Percentiles rank a stretch among this genome's conserved stretches.
phyloP scores from a whole-genome alignment of 2,113 vertebrate species.

The Rallus limicola region DNA sequence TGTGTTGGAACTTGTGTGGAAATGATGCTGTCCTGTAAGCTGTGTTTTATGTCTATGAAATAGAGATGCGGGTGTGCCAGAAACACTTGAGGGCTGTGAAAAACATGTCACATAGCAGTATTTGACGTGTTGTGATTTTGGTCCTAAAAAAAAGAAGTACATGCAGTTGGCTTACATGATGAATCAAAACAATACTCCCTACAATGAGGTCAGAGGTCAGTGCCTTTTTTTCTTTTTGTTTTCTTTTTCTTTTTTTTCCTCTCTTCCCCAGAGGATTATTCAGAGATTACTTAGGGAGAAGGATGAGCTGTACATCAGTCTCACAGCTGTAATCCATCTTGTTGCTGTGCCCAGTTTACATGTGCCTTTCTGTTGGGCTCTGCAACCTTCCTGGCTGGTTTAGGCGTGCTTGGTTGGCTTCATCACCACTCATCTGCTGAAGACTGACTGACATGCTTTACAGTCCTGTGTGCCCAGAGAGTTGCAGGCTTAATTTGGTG shows the following conservation, averaged over 20 bases:
- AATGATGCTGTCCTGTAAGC: not conserved
- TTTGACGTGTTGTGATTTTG: not conserved
- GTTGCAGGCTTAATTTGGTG: slow-evolving; percentile 48
- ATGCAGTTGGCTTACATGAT: not conserved
- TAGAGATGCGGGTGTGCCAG: not conserved
- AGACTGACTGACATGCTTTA: slow-evolving; percentile 1
- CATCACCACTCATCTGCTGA: slow-evolving; percentile 30
- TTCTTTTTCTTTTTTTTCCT: not conserved
- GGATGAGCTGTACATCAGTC: not conserved
- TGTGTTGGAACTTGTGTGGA: not conserved
- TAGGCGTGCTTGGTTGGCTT: not conserved
- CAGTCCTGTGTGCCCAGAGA: slow-evolving; percentile 3
- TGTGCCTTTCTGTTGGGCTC: not conserved
- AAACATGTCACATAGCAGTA: not conserved
- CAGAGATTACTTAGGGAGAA: not conserved
- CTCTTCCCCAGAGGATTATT: not conserved
- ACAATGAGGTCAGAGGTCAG: not conserved
- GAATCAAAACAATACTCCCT: not conserved
- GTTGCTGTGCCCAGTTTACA: not conserved
- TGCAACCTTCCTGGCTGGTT: not conserved
- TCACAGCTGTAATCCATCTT: not conserved
- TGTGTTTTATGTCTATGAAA: not conserved
- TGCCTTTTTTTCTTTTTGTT: not conserved
- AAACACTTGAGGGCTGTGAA: not conserved
- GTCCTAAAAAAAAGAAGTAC: not conserved